phyloP scores from a whole-genome alignment of 2,888 invertebrate genomes.

The Phengaris arion region DNA sequence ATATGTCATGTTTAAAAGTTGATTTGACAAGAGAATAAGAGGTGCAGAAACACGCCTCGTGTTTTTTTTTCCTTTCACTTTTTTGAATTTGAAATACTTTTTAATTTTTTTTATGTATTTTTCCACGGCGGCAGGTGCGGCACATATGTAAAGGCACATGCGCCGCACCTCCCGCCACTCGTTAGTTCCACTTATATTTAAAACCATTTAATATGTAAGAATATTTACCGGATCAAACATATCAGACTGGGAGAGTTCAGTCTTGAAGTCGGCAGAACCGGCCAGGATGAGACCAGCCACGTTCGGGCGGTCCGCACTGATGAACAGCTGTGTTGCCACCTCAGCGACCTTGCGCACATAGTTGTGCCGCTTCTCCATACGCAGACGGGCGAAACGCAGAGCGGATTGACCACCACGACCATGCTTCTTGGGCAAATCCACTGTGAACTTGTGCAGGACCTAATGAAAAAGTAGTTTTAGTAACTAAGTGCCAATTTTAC shows the following conservation, averaged over 20 bases:
- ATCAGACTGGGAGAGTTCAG: constrained; percentile 99
- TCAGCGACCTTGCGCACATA: constrained; percentile 96
- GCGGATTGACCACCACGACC: constrained; percentile 99
- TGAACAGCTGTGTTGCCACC: constrained; percentile 95
- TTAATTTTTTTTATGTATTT: no score
- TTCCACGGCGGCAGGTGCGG: no score
- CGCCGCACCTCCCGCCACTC: no score
- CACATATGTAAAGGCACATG: no score
- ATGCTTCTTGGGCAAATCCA: constrained; percentile 99
- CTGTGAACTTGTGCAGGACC: constrained; percentile 97
- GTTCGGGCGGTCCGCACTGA: constrained; percentile 98
- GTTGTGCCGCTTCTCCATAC: constrained; percentile 99
- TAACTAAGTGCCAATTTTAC: no score
- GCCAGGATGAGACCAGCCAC: constrained; percentile 98
- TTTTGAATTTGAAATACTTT: no score
- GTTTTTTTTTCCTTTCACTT: no score
- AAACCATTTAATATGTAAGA: background rate
- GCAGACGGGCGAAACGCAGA: constrained; percentile 98
- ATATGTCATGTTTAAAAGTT: no score
- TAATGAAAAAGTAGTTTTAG: constrained; percentile 49
- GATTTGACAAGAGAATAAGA: no score
- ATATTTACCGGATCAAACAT: constrained; percentile 98
- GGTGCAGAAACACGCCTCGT: no score
- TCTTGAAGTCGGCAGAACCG: constrained; percentile 99
- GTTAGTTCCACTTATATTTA: no score